Base-by-base conservation (phyloP, 2,888 invertebrate species). In the Napeogenes inachia region DNA sequence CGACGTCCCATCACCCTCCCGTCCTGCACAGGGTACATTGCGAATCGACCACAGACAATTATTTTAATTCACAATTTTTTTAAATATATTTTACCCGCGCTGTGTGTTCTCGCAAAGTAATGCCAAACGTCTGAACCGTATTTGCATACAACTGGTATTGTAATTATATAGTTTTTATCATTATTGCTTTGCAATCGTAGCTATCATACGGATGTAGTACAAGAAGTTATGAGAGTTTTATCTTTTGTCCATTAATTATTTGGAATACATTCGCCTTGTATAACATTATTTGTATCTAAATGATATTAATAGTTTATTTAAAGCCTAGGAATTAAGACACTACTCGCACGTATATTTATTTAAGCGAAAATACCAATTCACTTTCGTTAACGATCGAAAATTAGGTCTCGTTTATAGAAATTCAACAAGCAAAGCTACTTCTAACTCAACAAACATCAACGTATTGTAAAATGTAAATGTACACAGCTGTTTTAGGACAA, bases 1-100 rank as follows among this genome's bases (percentile, higher is more conserved):
- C 94, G 93, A 65, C 93, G 93, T 73, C 94, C 94, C 84, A 93
- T 86, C 87, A 87, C 87, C 87, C 87, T 82, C 69, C 85, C 82
- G 76, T 90, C 89, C 89, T 89, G 89, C 75, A 82, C 75, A 73
- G 66, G 67, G 68, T 65, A 71, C 70, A 73, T 73, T 60, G 68
- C 68, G 57, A 63, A 62, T 65, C 57, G 54, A 64, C 57, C 55
- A 61, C 30, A 46, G n/a, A 59, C 55, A 57, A 61, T 57, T 38
- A 38, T 38, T 38, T 38, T 38, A 38, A 38, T 38, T 6, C 38
- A 38, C 38, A 45, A 12, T 45, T 60, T 63, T 59, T 59, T 54
- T 21, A 21, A 21, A 35, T 60, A 57, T 62, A 45, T 60, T 35
- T 57, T 59, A n/a, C 12, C 45, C 54, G 21, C 54, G 13, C 64